These are phyloP conservation scores for Drosophila nr. perissopoda DNA, from an alignment of 2,888 invertebrate species.

Conservation along the genomic window DNA sequence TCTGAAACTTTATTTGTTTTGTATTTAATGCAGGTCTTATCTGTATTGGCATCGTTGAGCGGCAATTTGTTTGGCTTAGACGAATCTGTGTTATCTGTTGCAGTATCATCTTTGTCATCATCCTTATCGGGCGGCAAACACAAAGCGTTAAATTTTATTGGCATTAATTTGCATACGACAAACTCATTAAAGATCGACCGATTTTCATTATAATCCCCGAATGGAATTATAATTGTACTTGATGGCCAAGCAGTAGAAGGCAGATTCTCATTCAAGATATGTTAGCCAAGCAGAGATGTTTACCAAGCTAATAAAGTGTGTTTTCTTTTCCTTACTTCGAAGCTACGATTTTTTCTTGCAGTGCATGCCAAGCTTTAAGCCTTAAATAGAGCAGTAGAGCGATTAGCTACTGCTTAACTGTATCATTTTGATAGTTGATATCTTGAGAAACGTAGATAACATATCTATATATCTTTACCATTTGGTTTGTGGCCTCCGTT, in stretches of 20 bases:
- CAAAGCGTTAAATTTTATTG: constrained; percentile 25
- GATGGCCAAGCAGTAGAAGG: neutral
- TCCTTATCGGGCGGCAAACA: constrained; percentile 57
- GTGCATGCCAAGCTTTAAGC: neutral
- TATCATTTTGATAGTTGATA: neutral
- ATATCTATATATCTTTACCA: constrained; percentile 40
- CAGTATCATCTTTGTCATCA: constrained; percentile 46
- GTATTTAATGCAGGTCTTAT: constrained; percentile 54
- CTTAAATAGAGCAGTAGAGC: neutral
- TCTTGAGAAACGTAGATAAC: neutral
- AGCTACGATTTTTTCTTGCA: neutral
- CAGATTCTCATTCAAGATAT: neutral
- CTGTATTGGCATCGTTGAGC: constrained; percentile 45
- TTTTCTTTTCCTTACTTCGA: neutral
- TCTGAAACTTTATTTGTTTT: constrained; percentile 74
- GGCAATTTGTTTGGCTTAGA: constrained; percentile 33
- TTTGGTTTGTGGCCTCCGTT: constrained; percentile 23
- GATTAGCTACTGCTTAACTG: neutral
- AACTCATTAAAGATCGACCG: constrained; percentile 1
- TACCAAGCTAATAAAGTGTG: neutral
- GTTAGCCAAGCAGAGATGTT: neutral
- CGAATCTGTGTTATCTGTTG: constrained; percentile 40
- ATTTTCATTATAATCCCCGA: constrained; percentile 2
- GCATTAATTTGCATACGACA: constrained; percentile 11
- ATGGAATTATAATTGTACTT: neutral